Percentiles rank a stretch among this genome's conserved stretches.
These are phyloP conservation scores for Paradisaea rubra DNA, from an alignment of 2,113 vertebrate species.

Conservation along the genomic window DNA sequence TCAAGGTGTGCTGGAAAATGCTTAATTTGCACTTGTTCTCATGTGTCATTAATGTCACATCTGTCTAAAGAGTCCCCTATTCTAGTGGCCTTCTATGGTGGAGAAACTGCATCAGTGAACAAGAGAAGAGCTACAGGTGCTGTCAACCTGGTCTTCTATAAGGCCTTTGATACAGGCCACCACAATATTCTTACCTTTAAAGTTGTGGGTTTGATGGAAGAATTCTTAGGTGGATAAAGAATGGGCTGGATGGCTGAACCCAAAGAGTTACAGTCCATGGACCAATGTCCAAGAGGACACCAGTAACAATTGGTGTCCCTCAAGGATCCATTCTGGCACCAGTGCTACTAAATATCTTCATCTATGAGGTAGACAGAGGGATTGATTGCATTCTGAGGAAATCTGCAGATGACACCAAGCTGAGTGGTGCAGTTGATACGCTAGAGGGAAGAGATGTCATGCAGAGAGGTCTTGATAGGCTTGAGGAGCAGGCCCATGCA, in stretches of 20 bases:
- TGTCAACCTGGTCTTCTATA: background rate
- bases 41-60: background rate
- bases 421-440: background rate
- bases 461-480: background rate
- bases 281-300: background rate
- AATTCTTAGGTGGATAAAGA: background rate
- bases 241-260: background rate
- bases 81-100: background rate
- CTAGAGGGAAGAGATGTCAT: background rate
- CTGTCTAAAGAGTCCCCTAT: background rate
- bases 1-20: background rate
- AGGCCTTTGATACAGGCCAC: background rate
- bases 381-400: background rate
- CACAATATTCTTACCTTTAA: background rate
- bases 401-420: background rate
- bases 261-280: background rate
- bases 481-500: background rate
- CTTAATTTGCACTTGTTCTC: background rate
- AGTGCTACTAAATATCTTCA: background rate
- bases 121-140: background rate
- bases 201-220: background rate
- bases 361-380: background rate
- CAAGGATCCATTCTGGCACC: background rate
- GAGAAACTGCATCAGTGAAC: background rate
- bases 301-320: background rate